These are phyloP conservation scores for Coracias cyanogaster DNA, from an alignment of 2,797 vertebrate genomes.

Conservation along the genomic window DNA sequence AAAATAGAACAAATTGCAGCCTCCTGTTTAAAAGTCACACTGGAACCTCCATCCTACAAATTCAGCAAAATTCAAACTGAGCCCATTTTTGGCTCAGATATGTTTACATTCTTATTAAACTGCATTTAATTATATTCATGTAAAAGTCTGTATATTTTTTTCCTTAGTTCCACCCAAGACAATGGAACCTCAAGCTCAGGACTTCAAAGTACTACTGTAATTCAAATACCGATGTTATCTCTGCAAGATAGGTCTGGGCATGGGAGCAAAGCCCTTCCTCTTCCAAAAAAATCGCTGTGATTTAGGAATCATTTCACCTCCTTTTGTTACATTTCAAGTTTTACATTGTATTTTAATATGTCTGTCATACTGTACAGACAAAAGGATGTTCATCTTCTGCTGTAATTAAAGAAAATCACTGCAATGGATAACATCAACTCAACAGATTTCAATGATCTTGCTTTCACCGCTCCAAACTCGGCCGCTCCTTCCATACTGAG, in stretches of 20 bases:
- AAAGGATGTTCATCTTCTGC: conserved; percentile 23
- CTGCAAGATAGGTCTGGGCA: not conserved
- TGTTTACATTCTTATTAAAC: conserved; percentile 34
- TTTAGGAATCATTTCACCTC: conserved; percentile 17
- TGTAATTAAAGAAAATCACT: conserved; percentile 58
- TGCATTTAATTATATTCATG: not conserved
- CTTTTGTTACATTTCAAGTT: conserved; percentile 33
- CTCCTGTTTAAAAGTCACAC: conserved; percentile 31
- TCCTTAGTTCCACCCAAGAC: not conserved
- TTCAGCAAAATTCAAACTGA: not conserved
- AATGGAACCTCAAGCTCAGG: not conserved
- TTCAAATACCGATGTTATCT: not conserved
- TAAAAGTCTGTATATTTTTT: not conserved
- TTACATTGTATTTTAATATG: conserved; percentile 34
- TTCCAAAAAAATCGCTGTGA: not conserved
- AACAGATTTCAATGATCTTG: not conserved
- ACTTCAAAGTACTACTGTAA: not conserved
- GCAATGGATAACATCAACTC: not conserved
- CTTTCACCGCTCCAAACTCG: not conserved
- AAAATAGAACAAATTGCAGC: conserved; percentile 52
- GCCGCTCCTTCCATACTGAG: not conserved
- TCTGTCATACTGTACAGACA: not conserved
- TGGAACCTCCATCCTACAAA: conserved; percentile 3
- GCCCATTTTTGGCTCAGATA: not conserved
- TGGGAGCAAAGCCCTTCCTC: conserved; percentile 13